Base-by-base conservation (phyloP, 1,140 invertebrate genomes). In the Drosophila teissieri region DNA sequence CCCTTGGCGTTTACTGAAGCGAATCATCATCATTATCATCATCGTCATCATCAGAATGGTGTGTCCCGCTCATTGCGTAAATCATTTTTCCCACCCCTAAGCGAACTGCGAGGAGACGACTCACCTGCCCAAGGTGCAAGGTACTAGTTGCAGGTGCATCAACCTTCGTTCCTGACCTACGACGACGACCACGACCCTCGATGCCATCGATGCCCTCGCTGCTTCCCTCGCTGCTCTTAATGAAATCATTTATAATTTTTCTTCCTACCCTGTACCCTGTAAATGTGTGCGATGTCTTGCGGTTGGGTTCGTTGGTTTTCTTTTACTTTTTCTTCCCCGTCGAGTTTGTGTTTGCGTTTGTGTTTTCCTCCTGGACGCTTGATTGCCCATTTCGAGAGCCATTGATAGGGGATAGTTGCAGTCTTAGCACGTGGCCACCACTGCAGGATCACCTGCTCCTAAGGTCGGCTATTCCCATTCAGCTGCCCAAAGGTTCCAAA, bases 51-150 rank as follows among this genome's bases (percentile, higher is more conserved):
- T 61, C 62, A 54, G 40, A 53, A 54, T 46, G 46, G 72, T 45
- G 45, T 73, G 37, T 39, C 42, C 27, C 52, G 63, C 74, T 75
- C 61, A 49, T 81, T 83, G 80, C 55, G 83, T 88, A 88, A 88
- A 88, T 88, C 83, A 88, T 88, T 88, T 89, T 88, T 83, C 83
- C 83, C 82, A 86, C 84, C 83, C 83, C 80, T 86, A 76, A 22
- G 11, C 42, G 1, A 11, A 15, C 17, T 0, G 17, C 42, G 40
- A 19, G 19, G 19, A 19, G 44, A 8, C 53, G 11, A 36, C 45
- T 69, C 75, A 78, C 75, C 75, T 78, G 75, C 75, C 64, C 64
- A 77, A 68, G 62, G 72, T 76, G 61, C 48, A 27, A 6, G n/a
- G n/a, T 4, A 12, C 14, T 5, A 34, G 0, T 34, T 77, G 75